phyloP scores from a whole-genome alignment of 2,113 vertebrate genomes.

The Nerophis lumbriciformis region DNA sequence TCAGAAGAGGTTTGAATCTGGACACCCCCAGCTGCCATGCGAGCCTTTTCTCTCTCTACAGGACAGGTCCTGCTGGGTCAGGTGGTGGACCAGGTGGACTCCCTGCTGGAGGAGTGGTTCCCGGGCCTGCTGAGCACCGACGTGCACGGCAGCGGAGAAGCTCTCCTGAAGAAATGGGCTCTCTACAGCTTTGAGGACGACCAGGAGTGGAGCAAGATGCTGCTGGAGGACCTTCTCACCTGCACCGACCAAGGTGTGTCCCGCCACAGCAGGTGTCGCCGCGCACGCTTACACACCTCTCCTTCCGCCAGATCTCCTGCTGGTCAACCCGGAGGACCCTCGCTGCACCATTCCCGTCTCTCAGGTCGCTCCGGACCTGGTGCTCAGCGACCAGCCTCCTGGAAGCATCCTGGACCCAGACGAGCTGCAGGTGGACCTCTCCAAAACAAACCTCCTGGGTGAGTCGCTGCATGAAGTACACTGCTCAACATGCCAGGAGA shows the following conservation, averaged over 20 bases:
- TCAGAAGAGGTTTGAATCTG: too few relatives aligned
- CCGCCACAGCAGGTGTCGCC: too few relatives aligned
- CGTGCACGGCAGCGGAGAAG: slow-evolving; percentile 87
- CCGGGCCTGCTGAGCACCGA: slow-evolving; percentile 88
- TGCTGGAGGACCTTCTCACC: slow-evolving; percentile 85
- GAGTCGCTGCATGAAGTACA: background rate
- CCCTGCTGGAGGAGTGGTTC: slow-evolving; percentile 96
- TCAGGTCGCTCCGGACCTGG: slow-evolving; percentile 89
- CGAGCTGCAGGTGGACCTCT: slow-evolving; percentile 81
- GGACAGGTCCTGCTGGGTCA: slow-evolving; percentile 89
- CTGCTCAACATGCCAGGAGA: too few relatives aligned
- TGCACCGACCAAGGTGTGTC: slow-evolving; percentile 77
- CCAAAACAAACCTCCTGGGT: slow-evolving; percentile 86
- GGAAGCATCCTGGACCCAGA: slow-evolving; percentile 82
- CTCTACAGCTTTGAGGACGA: slow-evolving; percentile 88
- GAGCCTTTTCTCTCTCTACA: slow-evolving; percentile 34
- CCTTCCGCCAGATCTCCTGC: slow-evolving; percentile 76
- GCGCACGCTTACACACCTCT: background rate
- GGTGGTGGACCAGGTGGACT: slow-evolving; percentile 95
- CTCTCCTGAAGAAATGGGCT: slow-evolving; percentile 92
- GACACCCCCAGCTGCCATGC: background rate
- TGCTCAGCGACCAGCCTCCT: slow-evolving; percentile 85
- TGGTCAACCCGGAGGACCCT: slow-evolving; percentile 78
- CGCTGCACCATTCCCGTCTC: slow-evolving; percentile 81
- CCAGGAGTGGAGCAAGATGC: slow-evolving; percentile 81